phyloP scores from a whole-genome alignment of 2,113 vertebrate genomes.

The Myiagra hebetior region DNA sequence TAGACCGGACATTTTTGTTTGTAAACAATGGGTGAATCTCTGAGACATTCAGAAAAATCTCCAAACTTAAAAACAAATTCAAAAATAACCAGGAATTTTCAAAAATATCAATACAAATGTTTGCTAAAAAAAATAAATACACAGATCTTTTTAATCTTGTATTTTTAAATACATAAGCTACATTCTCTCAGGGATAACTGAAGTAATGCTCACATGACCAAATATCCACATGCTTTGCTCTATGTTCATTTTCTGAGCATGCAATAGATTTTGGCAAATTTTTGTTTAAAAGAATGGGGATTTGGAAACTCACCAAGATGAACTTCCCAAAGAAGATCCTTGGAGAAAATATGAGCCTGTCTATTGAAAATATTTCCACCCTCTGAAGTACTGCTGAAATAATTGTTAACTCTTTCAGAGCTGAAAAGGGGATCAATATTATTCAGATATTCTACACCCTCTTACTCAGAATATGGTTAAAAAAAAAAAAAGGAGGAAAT shows the following conservation, averaged over 20 bases:
- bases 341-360: slow-evolving; percentile 61
- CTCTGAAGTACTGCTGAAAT: slow-evolving; percentile 61
- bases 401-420: slow-evolving; percentile 58
- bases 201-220: slow-evolving; percentile 56
- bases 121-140: background rate
- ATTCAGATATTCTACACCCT: slow-evolving; percentile 42
- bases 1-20: background rate
- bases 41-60: background rate
- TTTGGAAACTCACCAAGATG: slow-evolving; percentile 59
- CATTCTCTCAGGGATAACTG: slow-evolving; percentile 34
- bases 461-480: slow-evolving; percentile 1
- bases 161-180: background rate
- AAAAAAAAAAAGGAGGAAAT: background rate
- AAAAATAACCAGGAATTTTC: background rate
- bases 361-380: slow-evolving; percentile 61
- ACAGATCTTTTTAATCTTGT: background rate
- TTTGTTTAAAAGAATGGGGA: slow-evolving; percentile 50
- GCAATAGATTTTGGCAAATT: slow-evolving; percentile 37
- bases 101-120: background rate
- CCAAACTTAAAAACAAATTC: background rate
- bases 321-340: slow-evolving; percentile 57
- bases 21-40: background rate
- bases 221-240: slow-evolving; percentile 41
- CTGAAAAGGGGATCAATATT: slow-evolving; percentile 49
- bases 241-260: slow-evolving; percentile 44